Percentiles rank a stretch among this genome's conserved stretches.
Evolutionary conservation across 2,888 invertebrate genomes (phyloP).

Genomic region (Mythimna loreyi): DNA sequence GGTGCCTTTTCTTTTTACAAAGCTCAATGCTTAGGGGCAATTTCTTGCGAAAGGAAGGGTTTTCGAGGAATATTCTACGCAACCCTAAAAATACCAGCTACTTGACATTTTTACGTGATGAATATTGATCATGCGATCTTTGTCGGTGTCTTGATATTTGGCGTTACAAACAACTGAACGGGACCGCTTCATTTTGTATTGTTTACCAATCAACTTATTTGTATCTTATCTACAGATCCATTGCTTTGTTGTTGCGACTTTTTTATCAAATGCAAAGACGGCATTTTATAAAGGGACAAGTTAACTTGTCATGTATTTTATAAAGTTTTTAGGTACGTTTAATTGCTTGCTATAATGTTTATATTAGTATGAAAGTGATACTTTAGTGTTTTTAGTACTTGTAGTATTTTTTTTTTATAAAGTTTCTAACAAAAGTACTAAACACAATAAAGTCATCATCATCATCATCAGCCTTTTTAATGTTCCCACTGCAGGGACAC

Average conservation of each 20-base stretch:
- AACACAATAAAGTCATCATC: too few species aligned
- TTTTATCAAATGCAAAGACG: slow-evolving; percentile 1
- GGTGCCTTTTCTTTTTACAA: too few species aligned
- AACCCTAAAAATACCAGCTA: slow-evolving; percentile 25
- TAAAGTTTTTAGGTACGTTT: not conserved
- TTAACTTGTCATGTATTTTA: not conserved
- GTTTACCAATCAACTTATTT: not conserved
- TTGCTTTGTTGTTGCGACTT: not conserved
- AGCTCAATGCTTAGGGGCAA: too few species aligned
- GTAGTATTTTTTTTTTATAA: too few species aligned
- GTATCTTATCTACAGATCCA: not conserved
- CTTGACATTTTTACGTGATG: slow-evolving; percentile 43
- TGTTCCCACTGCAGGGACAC: too few species aligned
- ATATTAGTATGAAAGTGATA: too few species aligned
- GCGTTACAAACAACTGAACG: not conserved
- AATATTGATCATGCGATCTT: slow-evolving; percentile 39
- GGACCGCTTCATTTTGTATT: not conserved
- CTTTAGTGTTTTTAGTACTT: too few species aligned
- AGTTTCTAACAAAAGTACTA: too few species aligned
- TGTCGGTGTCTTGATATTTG: slow-evolving; percentile 31
- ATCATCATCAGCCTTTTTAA: too few species aligned
- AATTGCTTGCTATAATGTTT: not conserved
- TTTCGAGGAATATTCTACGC: not conserved
- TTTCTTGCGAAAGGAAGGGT: too few species aligned
- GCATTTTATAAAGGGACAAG: not conserved